Evolutionary conservation across 2,113 vertebrate genomes (phyloP).

Genomic region (Pollachius pollachius): DNA sequence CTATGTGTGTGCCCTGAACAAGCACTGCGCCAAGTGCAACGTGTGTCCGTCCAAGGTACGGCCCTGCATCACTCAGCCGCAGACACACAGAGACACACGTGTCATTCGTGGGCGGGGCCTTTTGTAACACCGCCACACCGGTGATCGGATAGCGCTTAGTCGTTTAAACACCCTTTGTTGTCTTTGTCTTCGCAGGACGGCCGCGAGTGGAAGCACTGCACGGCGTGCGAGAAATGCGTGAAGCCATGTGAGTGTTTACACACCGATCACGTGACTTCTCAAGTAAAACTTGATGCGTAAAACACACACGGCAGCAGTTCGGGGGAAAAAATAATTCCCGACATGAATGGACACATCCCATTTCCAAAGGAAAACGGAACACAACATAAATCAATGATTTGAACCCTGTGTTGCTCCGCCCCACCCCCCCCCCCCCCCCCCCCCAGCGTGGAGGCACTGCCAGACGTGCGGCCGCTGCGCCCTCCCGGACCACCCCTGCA

Average conservation of each 20-base stretch:
- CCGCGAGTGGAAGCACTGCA: constrained; percentile 89
- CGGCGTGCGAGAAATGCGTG: constrained; percentile 84
- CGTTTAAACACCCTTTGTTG: no score
- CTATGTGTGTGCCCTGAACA: constrained; percentile 83
- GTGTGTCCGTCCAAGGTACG: constrained; percentile 92
- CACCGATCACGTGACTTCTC: not conserved
- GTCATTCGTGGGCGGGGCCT: no score
- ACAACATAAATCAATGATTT: not conserved
- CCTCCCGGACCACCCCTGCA: constrained; percentile 79
- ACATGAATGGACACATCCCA: no score
- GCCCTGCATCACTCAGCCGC: not conserved
- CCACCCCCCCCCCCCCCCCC: not conserved
- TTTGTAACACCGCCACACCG: no score
- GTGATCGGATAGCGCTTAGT: no score
- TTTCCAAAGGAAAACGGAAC: not conserved
- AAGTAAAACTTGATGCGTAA: no score
- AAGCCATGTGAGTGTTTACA: constrained; percentile 86
- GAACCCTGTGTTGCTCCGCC: not conserved
- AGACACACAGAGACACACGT: no score
- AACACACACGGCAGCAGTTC: not conserved
- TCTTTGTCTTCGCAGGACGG: constrained; percentile 78
- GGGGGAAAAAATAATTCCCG: no score
- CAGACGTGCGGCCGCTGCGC: constrained; percentile 76
- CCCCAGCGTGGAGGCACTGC: constrained; percentile 90
- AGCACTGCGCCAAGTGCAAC: constrained; percentile 85